Base-by-base conservation (phyloP, 1,140 invertebrate species). In the Neodiprion virginianus region DNA sequence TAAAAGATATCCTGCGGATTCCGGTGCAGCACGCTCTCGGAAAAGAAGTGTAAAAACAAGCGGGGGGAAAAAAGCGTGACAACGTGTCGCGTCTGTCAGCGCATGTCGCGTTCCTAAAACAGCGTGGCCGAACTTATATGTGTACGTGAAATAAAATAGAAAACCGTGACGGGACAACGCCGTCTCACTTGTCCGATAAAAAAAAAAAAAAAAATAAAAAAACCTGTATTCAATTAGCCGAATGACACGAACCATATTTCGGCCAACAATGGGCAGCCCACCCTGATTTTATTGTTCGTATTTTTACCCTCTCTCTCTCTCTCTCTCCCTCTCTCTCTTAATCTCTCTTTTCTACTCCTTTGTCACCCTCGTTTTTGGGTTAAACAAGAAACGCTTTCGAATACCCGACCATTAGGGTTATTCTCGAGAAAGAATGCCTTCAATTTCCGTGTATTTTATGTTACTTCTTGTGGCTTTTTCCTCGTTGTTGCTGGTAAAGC, bases 11-110 rank as follows among this genome's bases (percentile, higher is more conserved):
- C 53, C n/a, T 61, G 53, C n/a, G 53, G 53, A 8, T 61, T 40
- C 28, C 28, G 28, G 5, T 0, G 28, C 1, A 40, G 28, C 28
- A 40, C 28, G 28, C 28, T 40, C 28, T 40, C 28, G 28, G 28
- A 17, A 61, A 61, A 61, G 53, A 61, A 17, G 53, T 17, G 53
- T 61, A 17, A 61, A 61, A 61, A 61, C 53, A 61, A 17, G 11
- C 53, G 11, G n/a, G 53, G 53, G n/a, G n/a, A 61, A 61, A 61
- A 61, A 14, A 61, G 11, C 53, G 7, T 17, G 53, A 61, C 53
- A 61, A 61, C 53, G 53, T 61, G 53, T 61, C 53, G n/a, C 53
- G 53, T 61, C 53, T 61, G 53, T 61, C 53, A 61, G n/a, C 53
- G 53, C n/a, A 61, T 17, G 53, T 61, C 53, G n/a, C 4, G 8